Evolutionary conservation across 2,888 invertebrate genomes (phyloP), one percentile per base, ranked within the genome.

Genomic region (Desoria tigrina): DNA sequence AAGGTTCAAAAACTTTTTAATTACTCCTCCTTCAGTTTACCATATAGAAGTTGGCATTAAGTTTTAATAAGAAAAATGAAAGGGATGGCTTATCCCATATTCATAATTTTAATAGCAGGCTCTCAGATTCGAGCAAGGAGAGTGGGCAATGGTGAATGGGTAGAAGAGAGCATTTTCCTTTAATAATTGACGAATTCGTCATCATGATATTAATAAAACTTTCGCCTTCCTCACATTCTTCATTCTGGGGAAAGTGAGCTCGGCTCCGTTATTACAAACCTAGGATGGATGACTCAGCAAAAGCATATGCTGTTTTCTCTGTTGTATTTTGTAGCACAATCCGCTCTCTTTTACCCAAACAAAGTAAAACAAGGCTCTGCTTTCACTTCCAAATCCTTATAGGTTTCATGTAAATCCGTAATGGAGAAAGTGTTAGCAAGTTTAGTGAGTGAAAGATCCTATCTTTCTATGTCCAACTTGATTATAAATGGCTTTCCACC

Each of bases 401-500:
- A 6, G 45, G 45, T 16, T 45, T 45, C 4, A 45, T 16, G 16
- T 21, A 45, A 45, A 45, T 45, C 4, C 45, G 9, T 45, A 45
- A 45, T 45, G n/a, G 4, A 21, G 9, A 45, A 45, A 45, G n/a
- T 45, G 45, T 6, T 11, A 45, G 45, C 45, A n/a, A 11, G 45
- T 45, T 45, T 16, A 32, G 32, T 6, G 21, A 45, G 45, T 45
- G 26, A 21, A 26, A 51, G 51, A 51, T 51, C 24, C 51, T 24
- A 51, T 51, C 23, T 51, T 51, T 51, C 51, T 51, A 51, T 51
- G 51, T 51, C 51, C 24, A 23, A 51, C 57, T 42, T 57, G 57
- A 57, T 57, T 57, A 57, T 57, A 57, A 55, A 55, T 39, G 18
- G 57, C 21, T 37, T 57, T 21, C 57, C 57, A 57, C 57, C 57